phyloP scores from a whole-genome alignment of 2,888 invertebrate species.

The Cheilosia urbana region DNA sequence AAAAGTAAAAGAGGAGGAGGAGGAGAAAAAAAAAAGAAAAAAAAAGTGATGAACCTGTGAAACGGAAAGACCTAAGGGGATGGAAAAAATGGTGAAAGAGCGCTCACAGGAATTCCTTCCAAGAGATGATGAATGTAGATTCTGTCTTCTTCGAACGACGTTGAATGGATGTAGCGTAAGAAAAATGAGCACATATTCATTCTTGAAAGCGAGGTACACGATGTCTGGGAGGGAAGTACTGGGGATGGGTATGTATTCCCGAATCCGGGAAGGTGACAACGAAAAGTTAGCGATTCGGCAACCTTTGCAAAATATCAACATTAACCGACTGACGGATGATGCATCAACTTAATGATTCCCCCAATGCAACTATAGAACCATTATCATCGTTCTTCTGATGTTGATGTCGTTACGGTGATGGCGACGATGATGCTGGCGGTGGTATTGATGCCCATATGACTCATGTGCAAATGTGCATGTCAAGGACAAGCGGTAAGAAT shows the following conservation, averaged over 20 bases:
- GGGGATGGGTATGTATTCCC: constrained; percentile 8
- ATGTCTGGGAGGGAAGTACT: constrained; percentile 21
- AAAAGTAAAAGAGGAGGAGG: constrained; percentile 19
- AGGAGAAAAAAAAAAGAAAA: too few species aligned
- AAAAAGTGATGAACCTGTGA: constrained; percentile 61
- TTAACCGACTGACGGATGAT: constrained; percentile 54
- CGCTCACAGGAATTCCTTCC: constrained; percentile 62
- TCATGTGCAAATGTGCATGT: constrained; percentile 37
- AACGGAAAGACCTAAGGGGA: constrained; percentile 65
- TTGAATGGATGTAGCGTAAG: constrained; percentile 52
- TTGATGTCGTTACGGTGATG: constrained; percentile 34
- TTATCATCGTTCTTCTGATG: constrained; percentile 44
- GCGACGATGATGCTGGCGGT: background rate
- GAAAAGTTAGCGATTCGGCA: constrained; percentile 58
- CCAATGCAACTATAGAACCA: constrained; percentile 35
- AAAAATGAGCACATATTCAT: constrained; percentile 61
- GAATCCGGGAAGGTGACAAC: constrained; percentile 48
- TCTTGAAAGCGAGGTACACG: constrained; percentile 30
- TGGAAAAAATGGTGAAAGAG: constrained; percentile 44
- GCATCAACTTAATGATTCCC: constrained; percentile 58
- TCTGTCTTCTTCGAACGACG: constrained; percentile 63
- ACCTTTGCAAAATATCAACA: constrained; percentile 63
- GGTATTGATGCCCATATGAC: constrained; percentile 12
- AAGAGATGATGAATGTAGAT: constrained; percentile 70
- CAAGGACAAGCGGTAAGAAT: constrained; percentile 6